phyloP scores from a whole-genome alignment of 2,888 invertebrate genomes.

The Andrena hattorfiana region DNA sequence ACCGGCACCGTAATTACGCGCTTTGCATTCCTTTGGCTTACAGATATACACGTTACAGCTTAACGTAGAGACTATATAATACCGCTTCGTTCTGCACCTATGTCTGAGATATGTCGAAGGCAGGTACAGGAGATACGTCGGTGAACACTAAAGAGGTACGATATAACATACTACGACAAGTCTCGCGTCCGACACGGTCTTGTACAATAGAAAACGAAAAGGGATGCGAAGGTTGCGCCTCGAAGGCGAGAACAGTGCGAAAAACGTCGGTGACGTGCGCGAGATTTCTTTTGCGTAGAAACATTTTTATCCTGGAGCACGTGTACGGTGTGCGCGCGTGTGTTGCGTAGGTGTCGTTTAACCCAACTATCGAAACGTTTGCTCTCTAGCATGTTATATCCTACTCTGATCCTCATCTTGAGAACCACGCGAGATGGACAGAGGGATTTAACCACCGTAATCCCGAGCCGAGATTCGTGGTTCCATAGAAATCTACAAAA shows the following conservation, averaged over 20 bases:
- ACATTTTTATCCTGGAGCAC: too few species aligned
- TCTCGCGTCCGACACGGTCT: slow-evolving; percentile 37
- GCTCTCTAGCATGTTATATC: slow-evolving; percentile 28
- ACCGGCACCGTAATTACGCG: slow-evolving; percentile 59
- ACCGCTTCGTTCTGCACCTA: slow-evolving; percentile 67
- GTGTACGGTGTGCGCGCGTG: too few species aligned
- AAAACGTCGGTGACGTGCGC: background rate
- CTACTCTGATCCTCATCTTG: slow-evolving; percentile 8
- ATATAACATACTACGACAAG: slow-evolving; percentile 55
- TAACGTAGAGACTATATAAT: slow-evolving; percentile 64
- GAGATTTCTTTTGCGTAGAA: too few species aligned
- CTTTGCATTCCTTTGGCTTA: slow-evolving; percentile 74
- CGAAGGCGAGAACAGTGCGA: background rate
- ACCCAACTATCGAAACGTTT: background rate
- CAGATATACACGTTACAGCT: slow-evolving; percentile 61
- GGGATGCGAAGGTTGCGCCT: background rate
- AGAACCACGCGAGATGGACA: background rate
- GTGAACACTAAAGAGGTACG: slow-evolving; percentile 65
- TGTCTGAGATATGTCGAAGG: slow-evolving; percentile 69
- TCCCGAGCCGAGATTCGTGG: background rate
- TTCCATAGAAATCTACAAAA: slow-evolving; percentile 39
- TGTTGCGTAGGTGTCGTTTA: background rate
- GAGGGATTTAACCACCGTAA: background rate
- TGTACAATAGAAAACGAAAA: slow-evolving; percentile 34
- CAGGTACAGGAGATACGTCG: slow-evolving; percentile 66